Evolutionary conservation across 1,140 invertebrate genomes (phyloP), one percentile per base, ranked within the genome.

Genomic region (Diorhabda elongata): DNA sequence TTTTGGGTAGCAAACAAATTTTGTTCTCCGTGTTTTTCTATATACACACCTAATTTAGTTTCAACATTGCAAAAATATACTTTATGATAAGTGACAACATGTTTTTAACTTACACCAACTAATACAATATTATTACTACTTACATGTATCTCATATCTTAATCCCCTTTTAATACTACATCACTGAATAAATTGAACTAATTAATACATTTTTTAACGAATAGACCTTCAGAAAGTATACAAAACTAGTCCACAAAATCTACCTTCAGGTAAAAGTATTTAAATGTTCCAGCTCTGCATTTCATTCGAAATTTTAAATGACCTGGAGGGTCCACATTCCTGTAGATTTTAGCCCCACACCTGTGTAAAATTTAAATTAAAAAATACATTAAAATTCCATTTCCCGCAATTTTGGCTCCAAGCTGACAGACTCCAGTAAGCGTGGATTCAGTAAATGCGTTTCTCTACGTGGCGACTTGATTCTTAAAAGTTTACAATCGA

Each of bases 321-420:
- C 47, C 47, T 52, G 47, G 47, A 52, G 47, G 47, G 47, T 52
- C 47, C 47, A 52, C 47, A 52, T 52, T 52, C 47, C 47, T 52
- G 47, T 52, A 52, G 47, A 62, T 44, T 44, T 62, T 62, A 62
- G 9, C n/a, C 61, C 43, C 42, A 43, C 43, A 43, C 61, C 42
- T 44, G 41, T 62, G 43, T 42, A 42, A 62, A 62, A 60, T 60
- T 60, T 11, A 60, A 60, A 60, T 60, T 11, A 60, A 60, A 60
- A 60, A 60, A 60, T 60, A 60, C 58, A 60, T 60, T 60, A 60
- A 60, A 60, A 60, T 60, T 60, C 58, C 58, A 60, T 60, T 60
- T 60, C 58, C 58, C 58, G 11, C 42, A 60, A 60, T 60, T 60
- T 60, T 42, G 58, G 58, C 58, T 60, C 58, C 58, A 60, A 60